Base-by-base conservation (phyloP, 2,888 invertebrate species). In the Villa cingulata region DNA sequence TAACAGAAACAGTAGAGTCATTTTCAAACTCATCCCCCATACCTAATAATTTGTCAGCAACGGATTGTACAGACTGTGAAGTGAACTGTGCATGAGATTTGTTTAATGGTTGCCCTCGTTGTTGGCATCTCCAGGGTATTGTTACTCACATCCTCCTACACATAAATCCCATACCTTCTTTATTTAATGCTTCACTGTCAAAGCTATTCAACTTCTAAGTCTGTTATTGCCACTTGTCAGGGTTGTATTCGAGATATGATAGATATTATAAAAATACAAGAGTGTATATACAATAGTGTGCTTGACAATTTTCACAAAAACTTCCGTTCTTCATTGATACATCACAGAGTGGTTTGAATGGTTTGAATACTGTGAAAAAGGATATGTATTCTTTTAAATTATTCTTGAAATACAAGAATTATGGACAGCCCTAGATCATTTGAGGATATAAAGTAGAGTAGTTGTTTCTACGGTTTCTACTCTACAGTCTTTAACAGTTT, bases 41-140 rank as follows among this genome's bases (percentile, higher is more conserved):
- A 32, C 12, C 53, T 55, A 56, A 56, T 55, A 56, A 56, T 56
- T 56, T 56, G 56, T 56, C 56, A 56, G 56, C 55, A 54, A 55
- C 53, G 55, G 55, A 56, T 56, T 56, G 55, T 56, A 52, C 56
- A 54, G 56, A 55, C 55, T 56, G 54, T 56, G 54, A 56, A 56
- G 56, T 56, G 56, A 56, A 56, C 56, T 55, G 53, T 54, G 55
- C 55, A 56, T 52, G 56, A 55, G 56, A 56, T 56, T 56, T 56
- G 55, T 56, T 56, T 56, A 55, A 56, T 56, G 56, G 56, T 56
- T 55, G 56, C 54, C 55, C 56, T 56, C 55, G 53, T 55, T 56
- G 51, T 53, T 56, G 55, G 54, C 54, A 53, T 53, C 53, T 51
- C 49, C 49, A 14, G 48, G 47, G 41, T 41, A 41, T 46, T 46